Conservation (phyloP, 37 sponge, comb jelly and placozoan species). For the Crambe crambe region DNA sequence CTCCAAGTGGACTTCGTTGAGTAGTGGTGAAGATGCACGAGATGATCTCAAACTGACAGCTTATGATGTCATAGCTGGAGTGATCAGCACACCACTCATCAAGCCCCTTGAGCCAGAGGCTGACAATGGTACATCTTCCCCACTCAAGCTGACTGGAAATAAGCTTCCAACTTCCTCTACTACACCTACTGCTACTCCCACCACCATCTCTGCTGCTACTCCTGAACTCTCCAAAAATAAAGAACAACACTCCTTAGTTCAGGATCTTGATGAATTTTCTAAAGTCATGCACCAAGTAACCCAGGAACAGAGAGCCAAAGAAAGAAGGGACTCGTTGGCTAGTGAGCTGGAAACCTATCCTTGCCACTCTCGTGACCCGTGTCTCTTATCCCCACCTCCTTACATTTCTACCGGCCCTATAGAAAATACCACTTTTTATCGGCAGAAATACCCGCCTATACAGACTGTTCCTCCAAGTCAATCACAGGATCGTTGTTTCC, state of each 20-base stretch:
- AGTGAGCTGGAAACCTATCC: not conserved
- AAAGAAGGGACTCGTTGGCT: not conserved
- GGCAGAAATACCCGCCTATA: not conserved
- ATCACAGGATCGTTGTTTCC: not conserved
- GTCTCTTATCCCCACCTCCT: conserved; percentile 2
- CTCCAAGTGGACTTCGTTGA: conserved; percentile 22
- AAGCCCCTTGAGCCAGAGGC: conserved; percentile 57
- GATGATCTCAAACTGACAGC: conserved; percentile 49
- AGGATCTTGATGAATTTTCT: conserved; percentile 61
- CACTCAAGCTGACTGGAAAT: not conserved
- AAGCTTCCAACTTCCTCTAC: not conserved
- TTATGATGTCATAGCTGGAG: conserved; percentile 29
- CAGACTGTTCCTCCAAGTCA: not conserved
- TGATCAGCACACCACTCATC: conserved; percentile 51
- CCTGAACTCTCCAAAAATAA: not conserved
- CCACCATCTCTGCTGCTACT: not conserved
- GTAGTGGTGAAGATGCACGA: conserved; percentile 4
- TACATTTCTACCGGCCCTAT: not conserved
- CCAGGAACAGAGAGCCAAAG: conserved; percentile 40
- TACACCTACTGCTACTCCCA: not conserved
- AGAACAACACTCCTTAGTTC: not conserved
- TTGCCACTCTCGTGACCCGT: not conserved
- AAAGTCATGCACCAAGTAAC: conserved; percentile 51
- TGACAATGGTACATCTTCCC: not conserved
- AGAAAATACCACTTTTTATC: not conserved